Evolutionary conservation across 2,797 vertebrate genomes (phyloP), one percentile per base, ranked within the genome.

Genomic region (Premnoplex brunnescens): DNA sequence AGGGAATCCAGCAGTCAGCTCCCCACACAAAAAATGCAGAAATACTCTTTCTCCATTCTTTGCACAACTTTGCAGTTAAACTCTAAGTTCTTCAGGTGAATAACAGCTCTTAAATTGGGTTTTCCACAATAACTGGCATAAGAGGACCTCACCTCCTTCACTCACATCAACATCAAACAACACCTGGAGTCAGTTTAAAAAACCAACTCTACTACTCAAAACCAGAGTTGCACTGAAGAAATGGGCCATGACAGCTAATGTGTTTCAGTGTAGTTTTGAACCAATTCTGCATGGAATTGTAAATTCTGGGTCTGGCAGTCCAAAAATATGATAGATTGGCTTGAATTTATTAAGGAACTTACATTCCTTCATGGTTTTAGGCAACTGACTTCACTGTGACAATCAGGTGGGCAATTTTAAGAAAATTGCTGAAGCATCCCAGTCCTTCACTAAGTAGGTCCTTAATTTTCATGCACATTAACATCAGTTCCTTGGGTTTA

Each of bases 281-380:
- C 51, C 66, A 94, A 13, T 91, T 90, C 76, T 81, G 62, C 89
- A 88, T 34, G 51, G 89, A 89, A 84, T 22, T 93, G 68, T 62
- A 88, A 94, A 81, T 90, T 91, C 88, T 17, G 43, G 58, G 54
- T 60, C 64, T 95, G 85, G 80, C 89, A 90, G 85, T 41, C 69
- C 62, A 90, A 96, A 95, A 94, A 94, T 85, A 81, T 86, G 93
- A 95, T 69, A 56, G 49, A 92, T 80, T 66, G 55, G 34, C 62
- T 59, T 3, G 0, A 55, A 44, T 88, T 95, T 81, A 75, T 88
- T 88, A 66, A 51, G 43, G 26, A 90, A 69, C 93, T 75, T 69
- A 78, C 62, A 66, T 89, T 81, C 54, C 48, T 73, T 81, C 85
- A 19, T 64, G 59, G 51, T 76, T 88, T 91, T 63, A 86, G 55